A percentile compares a stretch with the other conserved stretches of the same genome.
phyloP scores from a whole-genome alignment of 2,113 vertebrate genomes.

The Cygnus buccinator region DNA sequence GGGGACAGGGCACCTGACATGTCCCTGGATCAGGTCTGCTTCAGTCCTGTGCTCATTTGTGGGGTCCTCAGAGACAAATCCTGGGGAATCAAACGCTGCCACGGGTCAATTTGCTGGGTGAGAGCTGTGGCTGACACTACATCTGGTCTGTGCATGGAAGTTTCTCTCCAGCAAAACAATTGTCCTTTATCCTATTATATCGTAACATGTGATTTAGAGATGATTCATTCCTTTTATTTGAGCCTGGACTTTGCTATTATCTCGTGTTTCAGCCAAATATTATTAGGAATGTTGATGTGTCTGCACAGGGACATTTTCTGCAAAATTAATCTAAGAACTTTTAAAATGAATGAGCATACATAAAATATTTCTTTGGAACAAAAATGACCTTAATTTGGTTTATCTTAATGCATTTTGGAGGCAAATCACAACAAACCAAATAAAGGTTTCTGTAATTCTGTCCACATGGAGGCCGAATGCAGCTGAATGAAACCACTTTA shows the following conservation, averaged over 20 bases:
- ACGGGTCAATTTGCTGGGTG: not conserved
- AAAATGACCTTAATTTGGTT: not conserved
- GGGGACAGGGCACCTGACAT: not conserved
- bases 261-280: not conserved
- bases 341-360: not conserved
- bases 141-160: not conserved
- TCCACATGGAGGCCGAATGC: not conserved
- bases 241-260: not conserved
- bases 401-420: constrained; percentile 10
- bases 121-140: not conserved
- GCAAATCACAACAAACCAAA: not conserved
- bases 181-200: not conserved
- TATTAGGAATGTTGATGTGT: constrained; percentile 11
- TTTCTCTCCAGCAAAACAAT: not conserved
- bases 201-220: not conserved
- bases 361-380: not conserved
- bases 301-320: not conserved
- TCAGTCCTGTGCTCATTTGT: not conserved
- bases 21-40: not conserved
- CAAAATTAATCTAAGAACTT: constrained; percentile 14
- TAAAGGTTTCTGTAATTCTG: not conserved
- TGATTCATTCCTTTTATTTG: constrained; percentile 22
- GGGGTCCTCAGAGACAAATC: not conserved
- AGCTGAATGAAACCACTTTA: not conserved
- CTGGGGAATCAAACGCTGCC: not conserved